Evolutionary conservation across 2,797 vertebrate genomes (phyloP).

Genomic region (Dallia pectoralis): DNA sequence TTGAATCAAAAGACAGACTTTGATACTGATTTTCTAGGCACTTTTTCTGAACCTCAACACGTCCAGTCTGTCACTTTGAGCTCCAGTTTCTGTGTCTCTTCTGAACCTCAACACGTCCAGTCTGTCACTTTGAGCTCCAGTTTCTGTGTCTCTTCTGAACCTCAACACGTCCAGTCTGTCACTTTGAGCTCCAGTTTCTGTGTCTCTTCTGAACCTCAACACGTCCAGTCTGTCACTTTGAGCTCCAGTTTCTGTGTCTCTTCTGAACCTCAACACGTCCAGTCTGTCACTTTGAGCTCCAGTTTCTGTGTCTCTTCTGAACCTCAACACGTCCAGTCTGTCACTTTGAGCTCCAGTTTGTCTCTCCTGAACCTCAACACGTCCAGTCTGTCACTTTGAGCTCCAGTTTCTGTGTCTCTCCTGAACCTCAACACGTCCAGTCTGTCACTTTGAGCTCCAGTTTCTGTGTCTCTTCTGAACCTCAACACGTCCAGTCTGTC

Average conservation of each 20-base stretch:
- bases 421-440: not conserved
- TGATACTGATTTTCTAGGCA: not conserved
- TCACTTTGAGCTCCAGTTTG: not conserved
- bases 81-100: not conserved
- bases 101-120: not conserved
- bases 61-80: slow-evolving; percentile 6
- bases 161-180: not conserved
- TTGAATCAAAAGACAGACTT: not conserved
- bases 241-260: not conserved
- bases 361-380: not conserved
- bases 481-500: not conserved
- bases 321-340: not conserved
- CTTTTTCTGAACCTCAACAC: not conserved
- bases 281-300: not conserved
- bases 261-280: not conserved
- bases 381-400: slow-evolving; percentile 6
- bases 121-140: not conserved
- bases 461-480: not conserved
- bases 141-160: not conserved
- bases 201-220: not conserved
- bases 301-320: not conserved
- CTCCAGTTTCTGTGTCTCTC: not conserved
- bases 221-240: slow-evolving; percentile 5
- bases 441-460: not conserved
- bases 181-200: not conserved